phyloP scores from a whole-genome alignment of 2,797 vertebrate species.

The Varecia variegata region DNA sequence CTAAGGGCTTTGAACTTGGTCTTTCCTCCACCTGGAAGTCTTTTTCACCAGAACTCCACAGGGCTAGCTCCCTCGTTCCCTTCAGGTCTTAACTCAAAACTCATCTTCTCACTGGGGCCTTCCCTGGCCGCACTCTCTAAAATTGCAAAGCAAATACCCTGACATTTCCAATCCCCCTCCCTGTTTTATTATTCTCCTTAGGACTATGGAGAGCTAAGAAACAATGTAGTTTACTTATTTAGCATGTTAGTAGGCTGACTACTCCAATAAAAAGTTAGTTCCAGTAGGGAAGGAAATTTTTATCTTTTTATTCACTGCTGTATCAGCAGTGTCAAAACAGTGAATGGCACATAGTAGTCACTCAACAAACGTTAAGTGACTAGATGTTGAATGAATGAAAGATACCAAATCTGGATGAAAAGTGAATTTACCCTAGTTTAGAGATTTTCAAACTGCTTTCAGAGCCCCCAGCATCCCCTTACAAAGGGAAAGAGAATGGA shows the following conservation, averaged over 20 bases:
- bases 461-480: neutral
- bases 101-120: neutral
- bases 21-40: neutral
- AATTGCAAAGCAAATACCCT: slow-evolving; percentile 42
- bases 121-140: neutral
- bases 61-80: neutral
- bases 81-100: slow-evolving; percentile 12
- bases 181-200: neutral
- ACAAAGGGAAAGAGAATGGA: neutral
- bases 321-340: neutral
- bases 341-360: neutral
- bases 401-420: neutral
- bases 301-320: neutral
- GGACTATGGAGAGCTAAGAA: neutral
- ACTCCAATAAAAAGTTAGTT: neutral
- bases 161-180: neutral
- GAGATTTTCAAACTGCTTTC: neutral
- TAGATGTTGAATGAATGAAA: neutral
- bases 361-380: neutral
- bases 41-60: neutral
- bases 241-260: neutral
- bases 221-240: neutral
- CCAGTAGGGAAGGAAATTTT: neutral
- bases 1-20: neutral
- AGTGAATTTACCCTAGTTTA: neutral